Conservation (phyloP, 2,113 vertebrate species). For the Melanerpes aurifrons region DNA sequence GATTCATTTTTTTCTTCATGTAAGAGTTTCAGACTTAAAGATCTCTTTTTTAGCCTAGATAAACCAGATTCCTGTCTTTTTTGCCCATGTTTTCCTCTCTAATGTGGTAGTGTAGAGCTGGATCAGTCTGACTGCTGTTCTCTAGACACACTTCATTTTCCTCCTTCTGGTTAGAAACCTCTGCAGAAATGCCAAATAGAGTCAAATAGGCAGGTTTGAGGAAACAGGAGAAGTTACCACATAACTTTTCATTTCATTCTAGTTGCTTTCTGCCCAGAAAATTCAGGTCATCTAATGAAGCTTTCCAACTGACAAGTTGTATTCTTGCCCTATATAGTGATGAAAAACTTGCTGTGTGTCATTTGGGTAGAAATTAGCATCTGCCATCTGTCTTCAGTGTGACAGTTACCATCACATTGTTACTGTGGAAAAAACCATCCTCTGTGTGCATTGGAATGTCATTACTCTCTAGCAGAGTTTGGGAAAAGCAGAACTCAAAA, state of each 20-base stretch:
- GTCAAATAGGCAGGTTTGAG: neutral
- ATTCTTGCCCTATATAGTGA: neutral
- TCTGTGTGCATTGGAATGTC: fast-evolving
- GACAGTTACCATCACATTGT: neutral
- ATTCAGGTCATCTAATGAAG: neutral
- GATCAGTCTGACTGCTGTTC: neutral
- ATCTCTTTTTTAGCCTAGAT: neutral
- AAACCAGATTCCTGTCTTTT: neutral
- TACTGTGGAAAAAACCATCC: neutral
- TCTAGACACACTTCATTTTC: neutral
- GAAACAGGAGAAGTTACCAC: neutral
- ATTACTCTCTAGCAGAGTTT: neutral
- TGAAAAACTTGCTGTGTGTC: neutral
- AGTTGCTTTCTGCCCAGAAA: neutral
- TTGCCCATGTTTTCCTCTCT: neutral
- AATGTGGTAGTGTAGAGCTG: neutral
- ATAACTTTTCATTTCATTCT: neutral
- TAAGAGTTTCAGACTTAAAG: neutral
- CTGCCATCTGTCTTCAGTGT: neutral
- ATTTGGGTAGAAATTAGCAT: neutral
- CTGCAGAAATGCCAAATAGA: neutral
- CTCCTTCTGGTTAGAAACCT: neutral
- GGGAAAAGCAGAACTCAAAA: neutral
- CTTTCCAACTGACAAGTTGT: neutral
- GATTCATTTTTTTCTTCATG: neutral